phyloP scores from a whole-genome alignment of 1,140 invertebrate species.

The Drosophila biarmipes region DNA sequence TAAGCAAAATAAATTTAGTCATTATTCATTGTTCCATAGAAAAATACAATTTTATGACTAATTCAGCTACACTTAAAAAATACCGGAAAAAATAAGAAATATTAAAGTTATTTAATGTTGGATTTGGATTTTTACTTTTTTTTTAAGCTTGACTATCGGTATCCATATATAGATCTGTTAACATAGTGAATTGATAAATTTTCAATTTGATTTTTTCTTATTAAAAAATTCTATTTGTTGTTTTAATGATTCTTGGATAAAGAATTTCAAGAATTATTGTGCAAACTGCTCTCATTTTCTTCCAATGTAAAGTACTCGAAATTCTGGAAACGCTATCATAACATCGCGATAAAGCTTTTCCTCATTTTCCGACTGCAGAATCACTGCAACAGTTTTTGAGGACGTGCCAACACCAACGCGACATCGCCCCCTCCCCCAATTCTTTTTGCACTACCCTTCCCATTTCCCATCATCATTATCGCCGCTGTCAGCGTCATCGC shows the following conservation, averaged over 20 bases:
- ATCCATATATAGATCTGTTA: too few species aligned
- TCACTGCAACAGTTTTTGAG: conserved; percentile 25
- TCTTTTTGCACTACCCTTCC: conserved; percentile 10
- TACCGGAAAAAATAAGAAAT: too few species aligned
- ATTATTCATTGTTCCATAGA: background rate
- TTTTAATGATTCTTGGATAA: too few species aligned
- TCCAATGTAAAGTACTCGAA: too few species aligned
- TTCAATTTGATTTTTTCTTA: too few species aligned
- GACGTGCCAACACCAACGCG: conserved; percentile 12
- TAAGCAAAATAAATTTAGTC: background rate
- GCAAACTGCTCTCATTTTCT: background rate
- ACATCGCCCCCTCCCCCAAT: background rate
- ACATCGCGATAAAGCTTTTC: background rate
- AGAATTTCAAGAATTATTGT: too few species aligned
- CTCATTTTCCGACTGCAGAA: conserved; percentile 12
- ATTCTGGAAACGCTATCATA: background rate
- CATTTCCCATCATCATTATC: conserved; percentile 33
- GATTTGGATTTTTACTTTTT: too few species aligned
- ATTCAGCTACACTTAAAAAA: background rate
- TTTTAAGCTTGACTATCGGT: too few species aligned
- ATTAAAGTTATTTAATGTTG: too few species aligned
- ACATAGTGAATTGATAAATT: too few species aligned
- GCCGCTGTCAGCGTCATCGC: conserved; percentile 29
- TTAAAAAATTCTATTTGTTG: too few species aligned
- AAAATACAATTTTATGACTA: background rate